A percentile compares a stretch with the other conserved stretches of the same genome.
phyloP scores from a whole-genome alignment of 53 echinoderm and acorn worm genomes.

The Paracentrotus lividus region DNA sequence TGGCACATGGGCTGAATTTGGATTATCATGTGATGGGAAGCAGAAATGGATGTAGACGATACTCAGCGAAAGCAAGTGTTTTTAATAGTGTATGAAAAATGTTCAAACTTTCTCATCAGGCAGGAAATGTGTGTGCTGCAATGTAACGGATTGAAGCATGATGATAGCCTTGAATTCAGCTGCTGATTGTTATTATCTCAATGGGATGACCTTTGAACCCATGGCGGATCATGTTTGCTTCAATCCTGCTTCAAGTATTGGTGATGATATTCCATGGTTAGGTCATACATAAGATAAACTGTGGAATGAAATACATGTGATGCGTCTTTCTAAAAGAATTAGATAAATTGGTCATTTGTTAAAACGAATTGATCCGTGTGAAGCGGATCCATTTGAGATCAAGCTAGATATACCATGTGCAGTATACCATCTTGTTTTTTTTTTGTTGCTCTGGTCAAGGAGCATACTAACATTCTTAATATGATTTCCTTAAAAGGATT shows the following conservation, averaged over 20 bases:
- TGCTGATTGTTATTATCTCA: constrained; percentile 4
- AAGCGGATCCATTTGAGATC: background rate
- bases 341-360: constrained; percentile 17
- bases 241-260: constrained; percentile 5
- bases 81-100: constrained; percentile 16
- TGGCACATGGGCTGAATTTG: background rate
- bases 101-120: background rate
- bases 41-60: background rate
- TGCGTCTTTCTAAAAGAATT: constrained; percentile 10
- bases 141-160: background rate
- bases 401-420: constrained; percentile 7
- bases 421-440: background rate
- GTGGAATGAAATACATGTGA: constrained; percentile 20
- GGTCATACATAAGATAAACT: background rate
- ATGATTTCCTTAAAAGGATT: constrained; percentile 2
- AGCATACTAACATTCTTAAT: background rate
- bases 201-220: background rate
- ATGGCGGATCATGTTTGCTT: background rate
- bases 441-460: background rate
- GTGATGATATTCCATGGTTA: constrained; percentile 7
- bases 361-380: background rate
- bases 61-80: background rate
- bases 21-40: background rate
- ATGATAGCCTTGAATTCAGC: background rate
- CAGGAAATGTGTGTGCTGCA: constrained; percentile 31